Conservation (phyloP, 2,888 invertebrate species). For the Allacma fusca region DNA sequence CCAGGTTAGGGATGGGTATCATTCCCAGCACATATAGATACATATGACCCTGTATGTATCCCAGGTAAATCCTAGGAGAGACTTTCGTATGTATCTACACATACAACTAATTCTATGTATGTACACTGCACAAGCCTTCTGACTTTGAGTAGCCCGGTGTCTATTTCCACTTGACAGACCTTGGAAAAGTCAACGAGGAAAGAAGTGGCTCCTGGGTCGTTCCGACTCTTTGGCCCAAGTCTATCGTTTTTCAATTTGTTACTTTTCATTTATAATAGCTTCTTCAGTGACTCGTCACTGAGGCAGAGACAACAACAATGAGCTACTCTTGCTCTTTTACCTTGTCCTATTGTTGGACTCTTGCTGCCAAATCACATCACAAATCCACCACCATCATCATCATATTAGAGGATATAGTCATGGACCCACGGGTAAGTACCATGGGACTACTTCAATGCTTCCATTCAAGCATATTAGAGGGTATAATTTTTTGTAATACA, state of each 20-base stretch:
- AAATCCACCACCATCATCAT: constrained; percentile 32
- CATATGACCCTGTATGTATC: background rate
- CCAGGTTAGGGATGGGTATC: background rate
- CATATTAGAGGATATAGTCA: constrained; percentile 6
- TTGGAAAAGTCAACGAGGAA: constrained; percentile 52
- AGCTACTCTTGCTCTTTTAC: constrained; percentile 27
- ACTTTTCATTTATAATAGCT: constrained; percentile 39
- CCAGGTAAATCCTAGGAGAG: background rate
- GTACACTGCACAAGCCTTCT: too few relatives aligned
- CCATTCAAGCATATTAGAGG: too few relatives aligned
- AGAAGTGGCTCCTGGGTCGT: constrained; percentile 42
- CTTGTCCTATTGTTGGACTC: constrained; percentile 17
- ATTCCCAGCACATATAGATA: too few relatives aligned
- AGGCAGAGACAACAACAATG: constrained; percentile 28
- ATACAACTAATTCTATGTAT: too few relatives aligned
- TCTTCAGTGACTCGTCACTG: constrained; percentile 24
- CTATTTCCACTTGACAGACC: constrained; percentile 52
- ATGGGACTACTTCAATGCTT: too few relatives aligned
- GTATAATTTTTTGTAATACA: too few relatives aligned
- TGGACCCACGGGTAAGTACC: background rate
- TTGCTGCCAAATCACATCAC: constrained; percentile 16
- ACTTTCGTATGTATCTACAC: background rate
- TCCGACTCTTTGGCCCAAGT: constrained; percentile 46
- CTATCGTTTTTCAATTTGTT: constrained; percentile 60
- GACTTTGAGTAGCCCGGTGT: constrained; percentile 50